phyloP scores from a whole-genome alignment of 2,113 vertebrate species.

The Delphinapterus leucas region DNA sequence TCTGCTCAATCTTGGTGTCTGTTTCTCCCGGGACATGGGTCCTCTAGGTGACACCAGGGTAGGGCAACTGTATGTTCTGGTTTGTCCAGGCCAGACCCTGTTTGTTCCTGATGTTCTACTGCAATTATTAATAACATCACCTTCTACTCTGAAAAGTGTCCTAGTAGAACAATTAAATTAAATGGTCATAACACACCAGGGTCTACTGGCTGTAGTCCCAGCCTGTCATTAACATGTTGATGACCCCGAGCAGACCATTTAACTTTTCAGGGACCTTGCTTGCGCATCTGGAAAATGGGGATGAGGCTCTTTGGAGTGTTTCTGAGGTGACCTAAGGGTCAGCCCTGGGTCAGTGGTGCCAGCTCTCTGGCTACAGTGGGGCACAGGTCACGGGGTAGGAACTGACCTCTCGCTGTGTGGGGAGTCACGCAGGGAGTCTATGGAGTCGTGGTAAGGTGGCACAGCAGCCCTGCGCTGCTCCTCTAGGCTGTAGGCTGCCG shows the following conservation, averaged over 20 bases:
- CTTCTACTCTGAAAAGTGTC: background rate
- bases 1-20: background rate
- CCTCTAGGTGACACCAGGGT: background rate
- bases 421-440: conserved; percentile 95
- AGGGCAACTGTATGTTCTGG: background rate
- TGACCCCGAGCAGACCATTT: background rate
- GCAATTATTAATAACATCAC: background rate
- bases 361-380: background rate
- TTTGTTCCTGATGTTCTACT: background rate
- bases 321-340: background rate
- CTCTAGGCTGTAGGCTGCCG: conserved; percentile 89
- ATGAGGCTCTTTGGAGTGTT: background rate
- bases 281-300: background rate
- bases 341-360: background rate
- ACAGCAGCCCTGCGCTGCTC: conserved; percentile 85
- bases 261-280: background rate
- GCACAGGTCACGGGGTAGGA: background rate
- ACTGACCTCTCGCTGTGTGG: conserved; percentile 98
- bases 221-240: background rate
- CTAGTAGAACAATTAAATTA: background rate
- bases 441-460: conserved; percentile 91
- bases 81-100: background rate
- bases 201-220: background rate
- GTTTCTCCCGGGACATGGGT: background rate
- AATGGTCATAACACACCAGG: background rate